Evolutionary conservation across 2,797 vertebrate genomes (phyloP), one percentile per base, ranked within the genome.

Genomic region (Psittacula derbiana): DNA sequence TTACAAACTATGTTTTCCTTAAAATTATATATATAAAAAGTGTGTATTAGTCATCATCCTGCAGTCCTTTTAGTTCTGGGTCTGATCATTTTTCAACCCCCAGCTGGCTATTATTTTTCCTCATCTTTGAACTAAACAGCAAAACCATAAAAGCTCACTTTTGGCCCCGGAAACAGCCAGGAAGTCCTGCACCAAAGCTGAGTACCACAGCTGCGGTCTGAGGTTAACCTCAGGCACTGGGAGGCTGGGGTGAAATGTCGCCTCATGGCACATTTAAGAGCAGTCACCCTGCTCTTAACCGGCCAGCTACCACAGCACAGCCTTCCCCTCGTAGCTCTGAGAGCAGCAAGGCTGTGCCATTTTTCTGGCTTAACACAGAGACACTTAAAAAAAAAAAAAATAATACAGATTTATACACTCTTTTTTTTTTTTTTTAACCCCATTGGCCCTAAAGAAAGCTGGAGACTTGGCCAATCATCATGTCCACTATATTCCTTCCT

Each of bases 81-180:
- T 28, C 80, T 65, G 58, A 8, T 57, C 65, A 10, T 53, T 79
- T 80, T 55, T 19, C 6, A n/a, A 55, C 52, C 31, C 11, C 14
- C 20, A 76, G 18, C 11, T 41, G 88, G 40, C 4, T 53, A 8
- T 20, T 23, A 69, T 84, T 65, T 70, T 82, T 81, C 72, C 82
- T 90, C 66, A 62, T 70, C 47, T 94, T 79, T 80, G 69, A 90
- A 20, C 49, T 41, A 75, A 83, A 69, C 15, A 86, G 31, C 65
- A 88, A 65, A 74, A 36, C 21, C 52, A 28, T 4, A 3, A 86
- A 67, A 85, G 38, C 16, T 60, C 66, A 80, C 30, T 80, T 69
- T 18, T 52, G 69, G 18, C n/a, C 36, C 11, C 5, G 1, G 44
- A 27, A 83, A 38, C 2, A 1, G 23, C 30, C 1, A 2, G 55